Base-by-base conservation (phyloP, 2,888 invertebrate genomes). In the Parnassius glacialis region DNA sequence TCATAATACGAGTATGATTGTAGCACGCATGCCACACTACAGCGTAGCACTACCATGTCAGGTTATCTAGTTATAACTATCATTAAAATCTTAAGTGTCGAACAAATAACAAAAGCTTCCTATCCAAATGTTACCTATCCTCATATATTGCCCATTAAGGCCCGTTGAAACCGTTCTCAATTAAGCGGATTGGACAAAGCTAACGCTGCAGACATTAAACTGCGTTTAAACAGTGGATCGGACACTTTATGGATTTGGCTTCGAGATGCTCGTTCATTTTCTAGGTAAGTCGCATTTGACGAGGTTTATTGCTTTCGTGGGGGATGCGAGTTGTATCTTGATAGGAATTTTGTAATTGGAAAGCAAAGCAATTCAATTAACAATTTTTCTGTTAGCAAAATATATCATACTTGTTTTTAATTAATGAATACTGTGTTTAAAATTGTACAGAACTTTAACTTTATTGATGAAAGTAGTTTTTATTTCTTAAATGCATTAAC, bases 171-270 rank as follows among this genome's bases (percentile, higher is more conserved):
- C 86, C 81, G 80, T 85, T 87, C 84, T 82, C 87, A 88, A 88
- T 88, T 88, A 88, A 88, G 85, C 88, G 87, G 87, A 88, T 88
- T 88, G 87, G 84, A 81, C 78, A 70, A 78, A 83, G 85, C 87
- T 85, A 83, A 82, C 83, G 84, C 80, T 80, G 69, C 70, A 71
- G 69, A 76, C 79, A 81, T 85, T 86, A 86, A 86, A 83, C 83
- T 80, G 71, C 79, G 81, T 81, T 86, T 85, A 85, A 87, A 85
- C 82, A 84, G 83, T 79, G 84, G 83, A 87, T 85, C 81, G 86
- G 87, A 84, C 84, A 84, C 83, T 87, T 87, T 87, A 87, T 78
- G 74, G 82, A 75, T 70, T 68, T 57, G 71, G 78, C 77, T 79
- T 80, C 70, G 80, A 82, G 81, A 81, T 81, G 77, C 74, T 76